Evolutionary conservation across 2,797 vertebrate genomes (phyloP).

Genomic region (Hozukius guyotensis): DNA sequence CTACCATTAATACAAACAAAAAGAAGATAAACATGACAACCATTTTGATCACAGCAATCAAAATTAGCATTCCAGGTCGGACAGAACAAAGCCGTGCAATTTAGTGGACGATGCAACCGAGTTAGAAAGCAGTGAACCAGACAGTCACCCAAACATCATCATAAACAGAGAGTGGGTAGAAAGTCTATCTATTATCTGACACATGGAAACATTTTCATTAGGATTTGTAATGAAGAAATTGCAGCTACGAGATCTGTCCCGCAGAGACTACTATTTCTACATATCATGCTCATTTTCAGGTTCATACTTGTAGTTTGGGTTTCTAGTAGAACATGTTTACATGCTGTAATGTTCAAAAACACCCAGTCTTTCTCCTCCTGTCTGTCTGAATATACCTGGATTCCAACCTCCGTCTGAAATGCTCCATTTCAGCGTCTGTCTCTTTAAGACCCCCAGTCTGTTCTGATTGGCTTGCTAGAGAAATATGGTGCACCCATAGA

Average conservation of each 20-base stretch:
- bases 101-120: slow-evolving; percentile 38
- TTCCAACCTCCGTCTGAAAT: background rate
- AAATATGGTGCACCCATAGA: too few species aligned
- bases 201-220: slow-evolving; percentile 4
- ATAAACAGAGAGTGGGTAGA: slow-evolving; percentile 5
- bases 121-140: slow-evolving; percentile 16
- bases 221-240: slow-evolving; percentile 1
- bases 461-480: too few species aligned
- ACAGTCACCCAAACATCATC: background rate
- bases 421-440: background rate
- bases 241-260: background rate
- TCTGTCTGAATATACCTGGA: background rate
- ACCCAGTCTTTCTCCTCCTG: too few species aligned
- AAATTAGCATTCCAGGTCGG: slow-evolving; percentile 59
- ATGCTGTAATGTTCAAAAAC: background rate
- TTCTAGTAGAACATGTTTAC: background rate
- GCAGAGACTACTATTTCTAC: background rate
- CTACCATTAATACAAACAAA: slow-evolving; percentile 26
- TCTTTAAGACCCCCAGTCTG: too few species aligned
- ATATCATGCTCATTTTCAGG: background rate
- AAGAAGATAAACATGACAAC: slow-evolving; percentile 11
- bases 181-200: slow-evolving; percentile 47
- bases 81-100: slow-evolving; percentile 69
- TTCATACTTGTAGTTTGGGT: background rate
- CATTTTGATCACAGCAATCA: slow-evolving; percentile 76